These are phyloP conservation scores for Xenopus laevis DNA, from an alignment of 2,113 vertebrate species.

Conservation along the genomic window DNA sequence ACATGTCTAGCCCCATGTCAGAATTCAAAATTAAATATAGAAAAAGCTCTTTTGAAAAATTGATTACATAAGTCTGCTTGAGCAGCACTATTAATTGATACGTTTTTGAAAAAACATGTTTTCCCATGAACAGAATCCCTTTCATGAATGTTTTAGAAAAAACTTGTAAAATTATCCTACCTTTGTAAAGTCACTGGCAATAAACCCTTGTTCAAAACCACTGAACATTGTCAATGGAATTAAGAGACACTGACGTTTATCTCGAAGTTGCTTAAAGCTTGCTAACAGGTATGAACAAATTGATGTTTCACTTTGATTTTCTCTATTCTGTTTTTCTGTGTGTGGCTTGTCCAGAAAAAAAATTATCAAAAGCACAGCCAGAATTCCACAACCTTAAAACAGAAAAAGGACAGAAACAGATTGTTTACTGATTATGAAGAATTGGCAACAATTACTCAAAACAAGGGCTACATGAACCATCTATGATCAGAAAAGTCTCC, in stretches of 20 bases:
- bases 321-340: constrained; percentile 41
- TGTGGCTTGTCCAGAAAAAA: constrained; percentile 72
- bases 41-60: too few relatives aligned
- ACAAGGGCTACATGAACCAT: too few relatives aligned
- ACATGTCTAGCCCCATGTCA: too few relatives aligned
- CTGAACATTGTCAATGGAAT: constrained; percentile 88
- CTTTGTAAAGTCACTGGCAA: constrained; percentile 89
- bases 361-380: constrained; percentile 76
- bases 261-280: constrained; percentile 76
- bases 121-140: too few relatives aligned
- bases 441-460: too few relatives aligned
- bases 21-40: too few relatives aligned
- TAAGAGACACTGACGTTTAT: constrained; percentile 79
- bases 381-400: constrained; percentile 74
- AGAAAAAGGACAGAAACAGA: not conserved
- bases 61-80: too few relatives aligned
- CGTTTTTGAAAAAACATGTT: too few relatives aligned
- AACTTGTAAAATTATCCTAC: constrained; percentile 52
- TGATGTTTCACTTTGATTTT: constrained; percentile 30
- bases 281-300: constrained; percentile 75
- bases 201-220: constrained; percentile 90
- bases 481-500: too few relatives aligned
- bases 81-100: too few relatives aligned
- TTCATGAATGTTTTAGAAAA: not conserved
- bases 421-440: too few relatives aligned